Evolutionary conservation across 2,888 invertebrate species (phyloP).

Genomic region (Chrysolina americana): DNA sequence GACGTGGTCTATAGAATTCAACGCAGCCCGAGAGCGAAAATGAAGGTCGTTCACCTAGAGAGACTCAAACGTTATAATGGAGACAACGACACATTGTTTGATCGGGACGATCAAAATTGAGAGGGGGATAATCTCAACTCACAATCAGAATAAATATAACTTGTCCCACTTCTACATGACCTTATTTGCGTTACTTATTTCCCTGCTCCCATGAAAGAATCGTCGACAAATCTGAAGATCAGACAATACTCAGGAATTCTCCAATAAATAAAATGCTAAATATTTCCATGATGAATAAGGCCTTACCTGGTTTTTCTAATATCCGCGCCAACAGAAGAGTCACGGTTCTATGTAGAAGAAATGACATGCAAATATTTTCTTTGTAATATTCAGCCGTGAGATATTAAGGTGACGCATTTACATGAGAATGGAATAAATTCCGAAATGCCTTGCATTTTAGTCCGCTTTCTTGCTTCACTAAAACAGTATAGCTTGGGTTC

Average conservation of each 20-base stretch:
- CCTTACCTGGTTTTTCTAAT: constrained; percentile 23
- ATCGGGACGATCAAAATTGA: too few relatives aligned
- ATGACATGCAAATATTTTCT: constrained; percentile 59
- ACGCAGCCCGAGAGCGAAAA: too few relatives aligned
- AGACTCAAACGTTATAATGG: too few relatives aligned
- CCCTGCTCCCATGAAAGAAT: neutral
- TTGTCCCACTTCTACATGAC: neutral
- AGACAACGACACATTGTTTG: too few relatives aligned
- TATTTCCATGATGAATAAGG: constrained; percentile 24
- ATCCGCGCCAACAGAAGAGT: constrained; percentile 3
- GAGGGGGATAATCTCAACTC: too few relatives aligned
- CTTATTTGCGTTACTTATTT: neutral
- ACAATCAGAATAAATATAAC: too few relatives aligned
- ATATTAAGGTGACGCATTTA: constrained; percentile 61
- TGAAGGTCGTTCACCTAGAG: too few relatives aligned
- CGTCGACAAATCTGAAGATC: neutral
- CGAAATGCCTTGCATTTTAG: constrained; percentile 31
- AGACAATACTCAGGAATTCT: neutral
- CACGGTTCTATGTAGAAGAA: constrained; percentile 51
- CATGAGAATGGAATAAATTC: constrained; percentile 65
- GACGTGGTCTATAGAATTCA: too few relatives aligned
- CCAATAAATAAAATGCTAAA: constrained; percentile 14
- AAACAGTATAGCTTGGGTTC: neutral
- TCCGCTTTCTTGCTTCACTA: neutral
- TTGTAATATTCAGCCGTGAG: constrained; percentile 56